Evolutionary conservation across 2,888 invertebrate genomes (phyloP).

Genomic region (Xylocampa areola): DNA sequence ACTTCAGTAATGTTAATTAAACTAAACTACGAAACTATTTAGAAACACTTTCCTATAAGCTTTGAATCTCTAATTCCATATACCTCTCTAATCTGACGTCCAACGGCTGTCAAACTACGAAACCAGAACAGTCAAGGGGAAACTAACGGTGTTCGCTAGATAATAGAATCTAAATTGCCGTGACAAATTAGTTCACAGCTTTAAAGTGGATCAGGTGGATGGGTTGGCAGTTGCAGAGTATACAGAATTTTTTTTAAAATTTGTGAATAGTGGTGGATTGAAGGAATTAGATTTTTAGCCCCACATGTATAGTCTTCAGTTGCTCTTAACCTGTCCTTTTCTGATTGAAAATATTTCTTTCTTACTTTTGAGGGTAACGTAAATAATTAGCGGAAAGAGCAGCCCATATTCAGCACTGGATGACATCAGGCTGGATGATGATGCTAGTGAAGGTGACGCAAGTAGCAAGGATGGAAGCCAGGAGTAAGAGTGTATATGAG

Average conservation of each 20-base stretch:
- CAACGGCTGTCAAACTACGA: constrained; percentile 60
- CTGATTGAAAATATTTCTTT: too few relatives aligned
- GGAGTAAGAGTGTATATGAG: too few relatives aligned
- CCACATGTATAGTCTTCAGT: too few relatives aligned
- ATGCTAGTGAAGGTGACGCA: too few relatives aligned
- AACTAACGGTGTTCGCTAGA: constrained; percentile 14
- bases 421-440: too few relatives aligned
- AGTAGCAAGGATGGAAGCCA: too few relatives aligned
- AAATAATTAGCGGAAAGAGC: too few relatives aligned
- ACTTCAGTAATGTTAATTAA: too few relatives aligned
- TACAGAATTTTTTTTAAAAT: background rate
- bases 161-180: constrained; percentile 29
- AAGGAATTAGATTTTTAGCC: background rate
- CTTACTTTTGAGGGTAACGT: too few relatives aligned
- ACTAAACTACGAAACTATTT: constrained; percentile 27
- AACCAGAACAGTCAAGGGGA: constrained; percentile 33
- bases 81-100: constrained; percentile 54
- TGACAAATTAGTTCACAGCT: constrained; percentile 44
- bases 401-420: too few relatives aligned
- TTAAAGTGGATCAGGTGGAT: constrained; percentile 51
- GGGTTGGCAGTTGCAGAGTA: constrained; percentile 34
- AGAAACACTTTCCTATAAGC: constrained; percentile 37
- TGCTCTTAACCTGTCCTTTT: too few relatives aligned
- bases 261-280: background rate
- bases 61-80: constrained; percentile 43